phyloP scores from a whole-genome alignment of 1,140 invertebrate genomes.

The Apis cerana region DNA sequence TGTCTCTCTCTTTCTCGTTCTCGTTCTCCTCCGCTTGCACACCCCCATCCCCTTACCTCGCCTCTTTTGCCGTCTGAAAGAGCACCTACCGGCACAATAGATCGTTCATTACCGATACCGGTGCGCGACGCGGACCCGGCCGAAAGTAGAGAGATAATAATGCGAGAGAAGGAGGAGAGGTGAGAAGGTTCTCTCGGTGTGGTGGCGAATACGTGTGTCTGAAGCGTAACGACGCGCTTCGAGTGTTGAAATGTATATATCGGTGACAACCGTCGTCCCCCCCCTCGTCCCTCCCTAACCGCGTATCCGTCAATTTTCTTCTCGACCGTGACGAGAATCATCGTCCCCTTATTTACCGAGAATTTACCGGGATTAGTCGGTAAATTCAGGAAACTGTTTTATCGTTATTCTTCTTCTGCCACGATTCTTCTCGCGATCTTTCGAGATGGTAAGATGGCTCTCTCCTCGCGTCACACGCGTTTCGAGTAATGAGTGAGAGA shows the following conservation, averaged over 20 bases:
- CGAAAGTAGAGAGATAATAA: slow-evolving; percentile 66
- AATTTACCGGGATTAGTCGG: too few relatives aligned
- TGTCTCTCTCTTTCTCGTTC: background rate
- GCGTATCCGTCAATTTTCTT: background rate
- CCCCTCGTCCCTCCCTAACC: background rate
- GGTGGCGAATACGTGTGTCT: too few relatives aligned
- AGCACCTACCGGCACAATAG: slow-evolving; percentile 67
- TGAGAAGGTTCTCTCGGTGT: background rate
- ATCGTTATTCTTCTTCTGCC: too few relatives aligned
- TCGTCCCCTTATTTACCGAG: too few relatives aligned
- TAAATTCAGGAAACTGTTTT: too few relatives aligned
- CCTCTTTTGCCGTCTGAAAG: slow-evolving; percentile 54
- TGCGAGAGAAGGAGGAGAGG: slow-evolving; percentile 53
- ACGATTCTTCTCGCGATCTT: too few relatives aligned
- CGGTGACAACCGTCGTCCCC: too few relatives aligned
- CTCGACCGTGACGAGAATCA: slow-evolving; percentile 3
- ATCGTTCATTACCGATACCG: slow-evolving; percentile 73
- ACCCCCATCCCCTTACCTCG: slow-evolving; percentile 14
- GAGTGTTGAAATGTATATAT: too few relatives aligned
- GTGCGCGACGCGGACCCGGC: slow-evolving; percentile 21
- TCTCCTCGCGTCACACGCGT: too few relatives aligned
- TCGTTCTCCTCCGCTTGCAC: slow-evolving; percentile 13
- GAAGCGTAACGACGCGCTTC: too few relatives aligned
- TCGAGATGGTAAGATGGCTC: too few relatives aligned
- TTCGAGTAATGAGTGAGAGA: too few relatives aligned